A percentile compares a stretch with the other conserved stretches of the same genome.
Evolutionary conservation across 1,140 invertebrate genomes (phyloP).

Genomic region (Drosophila malerkotliana): DNA sequence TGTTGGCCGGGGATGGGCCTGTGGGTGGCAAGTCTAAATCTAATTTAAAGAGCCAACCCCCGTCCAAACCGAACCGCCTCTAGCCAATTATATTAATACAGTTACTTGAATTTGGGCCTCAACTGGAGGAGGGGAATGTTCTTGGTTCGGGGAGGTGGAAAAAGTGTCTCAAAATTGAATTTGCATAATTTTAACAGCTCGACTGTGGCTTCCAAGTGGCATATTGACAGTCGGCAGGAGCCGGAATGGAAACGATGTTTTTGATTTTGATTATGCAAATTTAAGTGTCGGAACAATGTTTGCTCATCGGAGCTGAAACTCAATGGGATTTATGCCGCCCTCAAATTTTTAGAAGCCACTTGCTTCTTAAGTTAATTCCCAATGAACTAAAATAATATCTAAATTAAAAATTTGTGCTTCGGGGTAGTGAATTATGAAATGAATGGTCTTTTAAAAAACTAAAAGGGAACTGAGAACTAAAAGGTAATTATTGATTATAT

Average conservation of each 20-base stretch:
- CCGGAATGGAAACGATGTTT: conserved; percentile 75
- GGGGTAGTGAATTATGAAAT: conserved; percentile 2
- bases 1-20: background rate
- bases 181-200: conserved; percentile 82
- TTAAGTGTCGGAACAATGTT: conserved; percentile 82
- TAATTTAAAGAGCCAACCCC: conserved; percentile 68
- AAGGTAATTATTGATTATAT: too few relatives aligned
- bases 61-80: conserved; percentile 28
- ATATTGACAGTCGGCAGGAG: conserved; percentile 61
- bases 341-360: background rate
- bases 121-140: conserved; percentile 10
- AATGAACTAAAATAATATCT: background rate
- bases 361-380: conserved; percentile 23
- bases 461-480: too few relatives aligned
- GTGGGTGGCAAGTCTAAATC: conserved; percentile 56
- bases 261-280: conserved; percentile 84
- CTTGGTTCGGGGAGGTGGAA: conserved; percentile 1
- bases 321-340: conserved; percentile 26
- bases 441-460: too few relatives aligned
- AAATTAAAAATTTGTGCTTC: background rate
- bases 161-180: conserved; percentile 81
- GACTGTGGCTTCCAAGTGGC: conserved; percentile 77
- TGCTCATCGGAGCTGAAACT: conserved; percentile 65
- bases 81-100: conserved; percentile 80
- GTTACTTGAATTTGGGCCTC: conserved; percentile 78